These are phyloP conservation scores for Acronicta psi DNA, from an alignment of 2,888 invertebrate genomes.

Conservation along the genomic window DNA sequence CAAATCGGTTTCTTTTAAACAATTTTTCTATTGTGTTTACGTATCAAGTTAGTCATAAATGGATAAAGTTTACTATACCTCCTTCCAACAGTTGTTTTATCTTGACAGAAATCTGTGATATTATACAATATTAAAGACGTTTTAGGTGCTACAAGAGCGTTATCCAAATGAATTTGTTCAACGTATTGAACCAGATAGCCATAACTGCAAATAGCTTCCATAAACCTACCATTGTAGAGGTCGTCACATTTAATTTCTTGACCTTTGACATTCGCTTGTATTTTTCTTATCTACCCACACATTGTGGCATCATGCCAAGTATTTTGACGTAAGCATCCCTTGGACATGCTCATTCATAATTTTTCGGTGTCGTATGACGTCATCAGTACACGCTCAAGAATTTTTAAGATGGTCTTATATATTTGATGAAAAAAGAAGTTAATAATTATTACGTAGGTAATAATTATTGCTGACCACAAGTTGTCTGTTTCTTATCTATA, in stretches of 20 bases:
- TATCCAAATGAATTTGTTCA: conserved; percentile 18
- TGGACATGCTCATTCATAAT: conserved; percentile 73
- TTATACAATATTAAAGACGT: background rate
- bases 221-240: conserved; percentile 36
- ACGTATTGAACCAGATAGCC: conserved; percentile 7
- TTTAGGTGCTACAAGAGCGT: background rate
- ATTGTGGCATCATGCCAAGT: conserved; percentile 72
- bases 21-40: too few species aligned
- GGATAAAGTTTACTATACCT: too few species aligned
- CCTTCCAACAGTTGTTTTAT: background rate
- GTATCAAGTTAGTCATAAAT: too few species aligned
- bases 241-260: conserved; percentile 57
- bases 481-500: too few species aligned
- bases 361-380: conserved; percentile 39
- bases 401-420: conserved; percentile 1
- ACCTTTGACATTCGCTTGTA: conserved; percentile 72
- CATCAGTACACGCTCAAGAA: conserved; percentile 5
- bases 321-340: conserved; percentile 65
- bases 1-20: too few species aligned
- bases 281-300: conserved; percentile 65
- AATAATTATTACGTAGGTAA: too few species aligned
- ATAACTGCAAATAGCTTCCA: conserved; percentile 55
- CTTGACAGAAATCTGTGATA: background rate
- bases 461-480: too few species aligned
- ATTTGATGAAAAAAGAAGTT: background rate